Conservation (phyloP, 2,888 invertebrate species). For the Diadegma fenestrale region DNA sequence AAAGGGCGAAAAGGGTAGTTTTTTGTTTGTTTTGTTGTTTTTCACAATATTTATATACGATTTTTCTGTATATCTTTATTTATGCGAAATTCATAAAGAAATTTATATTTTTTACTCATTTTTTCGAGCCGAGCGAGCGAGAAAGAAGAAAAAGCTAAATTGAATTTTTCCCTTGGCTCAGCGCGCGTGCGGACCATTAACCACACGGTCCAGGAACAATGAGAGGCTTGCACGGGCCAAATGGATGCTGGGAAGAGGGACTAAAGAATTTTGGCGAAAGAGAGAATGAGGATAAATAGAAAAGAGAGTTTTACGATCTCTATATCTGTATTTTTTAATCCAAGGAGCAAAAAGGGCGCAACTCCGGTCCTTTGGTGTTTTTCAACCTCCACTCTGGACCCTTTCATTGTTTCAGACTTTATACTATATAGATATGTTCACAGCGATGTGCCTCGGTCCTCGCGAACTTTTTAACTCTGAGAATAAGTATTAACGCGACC, state of each 20-base stretch:
- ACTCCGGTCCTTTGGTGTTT: neutral
- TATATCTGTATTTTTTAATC: neutral
- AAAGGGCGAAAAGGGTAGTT: neutral
- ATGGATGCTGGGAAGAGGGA: constrained; percentile 28
- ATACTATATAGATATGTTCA: neutral
- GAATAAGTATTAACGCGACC: constrained; percentile 53
- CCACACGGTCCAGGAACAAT: constrained; percentile 56
- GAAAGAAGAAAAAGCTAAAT: constrained; percentile 52
- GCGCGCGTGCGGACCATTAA: constrained; percentile 59
- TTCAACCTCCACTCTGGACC: neutral
- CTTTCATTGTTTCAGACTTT: neutral
- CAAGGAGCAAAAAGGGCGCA: neutral
- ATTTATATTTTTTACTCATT: constrained; percentile 51
- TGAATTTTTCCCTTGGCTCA: constrained; percentile 56
- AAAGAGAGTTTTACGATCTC: constrained; percentile 18
- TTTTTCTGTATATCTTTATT: neutral
- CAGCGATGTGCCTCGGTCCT: constrained; percentile 9
- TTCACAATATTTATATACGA: neutral
- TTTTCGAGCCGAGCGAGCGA: constrained; percentile 6
- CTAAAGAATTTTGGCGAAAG: constrained; percentile 41
- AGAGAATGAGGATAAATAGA: neutral
- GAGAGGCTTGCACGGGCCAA: constrained; percentile 38
- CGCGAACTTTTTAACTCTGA: constrained; percentile 35
- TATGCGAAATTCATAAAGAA: constrained; percentile 7
- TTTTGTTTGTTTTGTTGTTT: too few relatives aligned